Conservation (phyloP, 1,140 invertebrate genomes). For the Pogonognathellus flavescens region DNA sequence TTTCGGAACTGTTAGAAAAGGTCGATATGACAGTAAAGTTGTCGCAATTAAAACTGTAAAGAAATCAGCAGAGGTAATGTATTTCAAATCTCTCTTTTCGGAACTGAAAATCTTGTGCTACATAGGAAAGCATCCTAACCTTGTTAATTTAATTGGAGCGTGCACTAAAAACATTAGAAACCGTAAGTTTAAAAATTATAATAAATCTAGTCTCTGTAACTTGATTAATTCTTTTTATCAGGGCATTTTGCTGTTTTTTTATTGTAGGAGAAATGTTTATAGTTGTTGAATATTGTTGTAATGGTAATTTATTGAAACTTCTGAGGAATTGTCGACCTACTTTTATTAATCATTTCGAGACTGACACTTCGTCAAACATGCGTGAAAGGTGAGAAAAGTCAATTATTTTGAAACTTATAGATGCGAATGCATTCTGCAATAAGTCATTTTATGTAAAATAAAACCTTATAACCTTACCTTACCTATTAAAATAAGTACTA, state of each 20-base stretch:
- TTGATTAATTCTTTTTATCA: too few species aligned
- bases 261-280: conserved; percentile 38
- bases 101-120: conserved; percentile 50
- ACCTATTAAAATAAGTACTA: too few species aligned
- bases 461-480: too few species aligned
- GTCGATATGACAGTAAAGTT: background rate
- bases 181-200: background rate
- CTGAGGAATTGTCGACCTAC: conserved; percentile 9
- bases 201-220: too few species aligned
- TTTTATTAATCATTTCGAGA: background rate
- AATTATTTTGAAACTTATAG: background rate
- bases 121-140: background rate
- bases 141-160: conserved; percentile 45
- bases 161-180: conserved; percentile 42
- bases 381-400: background rate
- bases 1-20: conserved; percentile 36
- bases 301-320: conserved; percentile 50
- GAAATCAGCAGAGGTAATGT: background rate
- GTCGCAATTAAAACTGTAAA: conserved; percentile 42
- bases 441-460: too few species aligned
- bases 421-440: background rate
- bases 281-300: conserved; percentile 53
- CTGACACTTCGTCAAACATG: background rate
- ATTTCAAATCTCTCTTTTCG: conserved; percentile 42
- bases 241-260: background rate